These are phyloP conservation scores for Malurus melanocephalus DNA, from an alignment of 2,113 vertebrate genomes.

Conservation along the genomic window DNA sequence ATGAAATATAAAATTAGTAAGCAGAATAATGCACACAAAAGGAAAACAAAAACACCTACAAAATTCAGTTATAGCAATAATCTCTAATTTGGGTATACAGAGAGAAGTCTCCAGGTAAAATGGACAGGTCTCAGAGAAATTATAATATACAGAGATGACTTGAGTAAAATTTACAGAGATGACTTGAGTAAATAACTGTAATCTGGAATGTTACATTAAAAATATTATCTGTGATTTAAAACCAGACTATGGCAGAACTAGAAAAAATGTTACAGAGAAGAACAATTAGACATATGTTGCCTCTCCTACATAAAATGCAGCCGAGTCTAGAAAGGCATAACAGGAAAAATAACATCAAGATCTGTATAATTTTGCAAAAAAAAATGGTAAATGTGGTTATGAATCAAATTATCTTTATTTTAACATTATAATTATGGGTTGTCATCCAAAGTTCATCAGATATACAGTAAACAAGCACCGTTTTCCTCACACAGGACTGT, in stretches of 20 bases:
- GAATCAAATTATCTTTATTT: neutral
- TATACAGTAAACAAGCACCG: neutral
- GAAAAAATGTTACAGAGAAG: neutral
- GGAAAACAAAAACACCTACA: neutral
- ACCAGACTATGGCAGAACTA: neutral
- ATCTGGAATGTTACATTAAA: neutral
- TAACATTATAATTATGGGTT: neutral
- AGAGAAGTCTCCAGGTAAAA: neutral
- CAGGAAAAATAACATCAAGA: neutral
- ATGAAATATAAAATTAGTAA: neutral
- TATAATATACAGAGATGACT: neutral
- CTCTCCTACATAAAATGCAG: neutral
- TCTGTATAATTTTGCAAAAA: neutral
- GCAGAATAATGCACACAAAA: neutral
- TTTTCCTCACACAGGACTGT: neutral
- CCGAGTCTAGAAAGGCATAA: neutral
- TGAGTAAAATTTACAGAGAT: neutral
- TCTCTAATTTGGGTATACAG: neutral
- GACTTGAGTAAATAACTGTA: neutral
- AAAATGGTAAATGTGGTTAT: neutral
- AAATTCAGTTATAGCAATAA: neutral
- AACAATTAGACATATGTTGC: neutral
- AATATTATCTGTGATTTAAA: neutral
- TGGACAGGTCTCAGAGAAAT: neutral
- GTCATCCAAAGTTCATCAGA: neutral